Base-by-base conservation (phyloP, 2,797 vertebrate genomes). In the Pygocentrus nattereri region DNA sequence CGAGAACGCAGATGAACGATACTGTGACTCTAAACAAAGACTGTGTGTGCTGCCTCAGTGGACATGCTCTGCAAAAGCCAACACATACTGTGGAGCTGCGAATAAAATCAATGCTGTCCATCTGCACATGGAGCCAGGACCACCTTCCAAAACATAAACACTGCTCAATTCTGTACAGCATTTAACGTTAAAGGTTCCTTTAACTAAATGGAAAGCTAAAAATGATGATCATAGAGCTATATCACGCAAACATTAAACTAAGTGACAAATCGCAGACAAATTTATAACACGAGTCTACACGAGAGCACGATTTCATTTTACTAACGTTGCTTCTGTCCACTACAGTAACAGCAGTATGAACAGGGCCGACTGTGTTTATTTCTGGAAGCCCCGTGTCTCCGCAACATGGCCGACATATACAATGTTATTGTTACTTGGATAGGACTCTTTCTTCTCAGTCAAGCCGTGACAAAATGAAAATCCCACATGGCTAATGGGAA, bases 371-470 rank as follows among this genome's bases (percentile, higher is more conserved):
- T 90, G 90, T 94, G 93, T 95, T 93, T 95, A 94, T 95, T 94
- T 95, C 91, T 94, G 94, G 93, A 92, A 93, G 92, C 92, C 83
- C 91, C 89, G 79, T 84, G 83, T 86, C 82, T 88, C 82, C 80
- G 89, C 94, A 95, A 95, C 93, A 95, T 95, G 95, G 94, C 95
- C 92, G 95, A 93, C 93, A 92, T 92, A 91, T 94, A 93, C 94
- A 94, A 93, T 94, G 93, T 94, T 95, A 93, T 95, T 94, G 93
- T 94, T 94, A 88, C 90, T 89, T 89, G 88, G 89, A 89, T 89
- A 82, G 82, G 69, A 83, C 85, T 87, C 73, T 80, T 69, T 70
- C 76, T 71, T 67, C 44, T 77, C 72, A 73, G 13, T 4, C 16
- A 21, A 74, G 47, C 65, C 74, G 34, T 62, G 27, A 27, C 44